Evolutionary conservation across 2,113 vertebrate genomes (phyloP), one percentile per base, ranked within the genome.

Genomic region (Crotalus viridis): DNA sequence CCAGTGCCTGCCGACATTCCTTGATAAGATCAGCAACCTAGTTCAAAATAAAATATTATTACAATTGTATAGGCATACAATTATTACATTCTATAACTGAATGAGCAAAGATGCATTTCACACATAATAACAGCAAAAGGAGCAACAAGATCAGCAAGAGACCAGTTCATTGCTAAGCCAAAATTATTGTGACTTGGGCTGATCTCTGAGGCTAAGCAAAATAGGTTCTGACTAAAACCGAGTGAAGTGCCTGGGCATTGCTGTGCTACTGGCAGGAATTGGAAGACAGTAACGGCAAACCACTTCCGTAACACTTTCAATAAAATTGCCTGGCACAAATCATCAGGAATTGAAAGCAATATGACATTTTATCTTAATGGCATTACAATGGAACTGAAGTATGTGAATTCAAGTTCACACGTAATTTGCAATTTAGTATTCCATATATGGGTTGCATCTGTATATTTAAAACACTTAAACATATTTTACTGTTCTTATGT

Each of bases 21-120:
- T 98, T 99, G 96, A 99, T 99, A 93, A 99, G 98, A 95, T 99
- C 99, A 28, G 98, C 98, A 93, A 99, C 99, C 99, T 99, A 95
- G 26, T 81, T 81, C 74, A 81, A 81, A 91, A 88, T 48, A 89
- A 85, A 61, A 94, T 90, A 81, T 39, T 21, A 81, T 81, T 81
- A 43, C 3, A 81, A 39, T 81, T 81, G 33, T 3, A 81, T 0
- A 87, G 95, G 88, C 2, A 43, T 6, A 93, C 0, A 9, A 2
- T n/a, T 26, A 91, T 90, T 88, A 28, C 8, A 15, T 15, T 69
- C 12, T 69, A 69, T 69, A n/a, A 69, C 28, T 69, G 28, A 69
- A 69, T 12, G n/a, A 69, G 13, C 64, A 69, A 69, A 69, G 64
- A 69, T 39, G 15, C 69, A 81, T 33, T 81, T 81, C 6, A 81